Conservation (phyloP, 2,113 vertebrate species). For the Ophthalmolycus amberensis region DNA sequence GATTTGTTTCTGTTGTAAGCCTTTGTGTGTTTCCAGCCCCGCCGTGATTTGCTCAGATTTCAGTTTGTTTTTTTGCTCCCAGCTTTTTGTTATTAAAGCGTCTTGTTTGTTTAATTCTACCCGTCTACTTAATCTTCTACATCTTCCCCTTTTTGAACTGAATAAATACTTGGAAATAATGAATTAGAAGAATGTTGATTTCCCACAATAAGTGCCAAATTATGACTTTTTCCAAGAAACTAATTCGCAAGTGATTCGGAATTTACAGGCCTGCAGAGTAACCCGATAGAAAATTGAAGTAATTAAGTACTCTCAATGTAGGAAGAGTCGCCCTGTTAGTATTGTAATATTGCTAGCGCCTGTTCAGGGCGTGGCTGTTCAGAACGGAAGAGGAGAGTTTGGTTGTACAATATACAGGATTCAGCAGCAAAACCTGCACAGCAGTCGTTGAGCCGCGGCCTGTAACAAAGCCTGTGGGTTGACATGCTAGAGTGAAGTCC, state of each 20-base stretch:
- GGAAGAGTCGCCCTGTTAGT: not conserved
- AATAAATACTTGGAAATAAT: not conserved
- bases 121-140: not conserved
- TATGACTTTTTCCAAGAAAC: not conserved
- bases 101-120: not conserved
- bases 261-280: not conserved
- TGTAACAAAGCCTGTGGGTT: too few relatives aligned
- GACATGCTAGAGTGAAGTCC: not conserved
- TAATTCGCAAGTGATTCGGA: not conserved
- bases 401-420: too few relatives aligned
- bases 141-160: not conserved
- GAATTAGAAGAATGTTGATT: not conserved
- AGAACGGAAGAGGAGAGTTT: too few relatives aligned
- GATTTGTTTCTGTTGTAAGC: not conserved
- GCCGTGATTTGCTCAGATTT: too few relatives aligned
- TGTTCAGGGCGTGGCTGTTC: too few relatives aligned
- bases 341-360: not conserved
- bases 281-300: too few relatives aligned
- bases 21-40: not conserved
- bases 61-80: too few relatives aligned
- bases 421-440: too few relatives aligned
- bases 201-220: not conserved
- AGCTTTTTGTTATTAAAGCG: not conserved
- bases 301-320: too few relatives aligned
- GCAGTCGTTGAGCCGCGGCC: too few relatives aligned